These are phyloP conservation scores for Sphaerophoria rueppellii DNA, from an alignment of 2,888 invertebrate genomes.

Conservation along the genomic window DNA sequence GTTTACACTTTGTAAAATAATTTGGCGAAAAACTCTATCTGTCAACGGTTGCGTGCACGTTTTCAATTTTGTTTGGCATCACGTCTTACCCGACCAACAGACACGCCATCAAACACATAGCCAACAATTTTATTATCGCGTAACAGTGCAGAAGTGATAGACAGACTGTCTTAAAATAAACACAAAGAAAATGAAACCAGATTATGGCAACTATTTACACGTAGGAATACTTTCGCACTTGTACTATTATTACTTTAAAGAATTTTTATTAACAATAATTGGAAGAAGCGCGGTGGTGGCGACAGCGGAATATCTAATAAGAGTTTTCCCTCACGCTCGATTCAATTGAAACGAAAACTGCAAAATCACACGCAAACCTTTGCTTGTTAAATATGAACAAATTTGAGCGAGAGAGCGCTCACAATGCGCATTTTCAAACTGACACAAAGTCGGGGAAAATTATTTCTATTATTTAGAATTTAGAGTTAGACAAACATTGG, in stretches of 20 bases:
- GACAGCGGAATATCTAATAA: conserved; percentile 7
- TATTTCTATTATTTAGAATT: conserved; percentile 20
- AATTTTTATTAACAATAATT: conserved; percentile 56
- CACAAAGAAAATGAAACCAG: conserved; percentile 33
- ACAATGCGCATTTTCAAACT: conserved; percentile 57
- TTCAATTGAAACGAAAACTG: conserved; percentile 36
- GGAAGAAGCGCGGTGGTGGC: background rate
- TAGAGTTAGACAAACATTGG: conserved; percentile 9
- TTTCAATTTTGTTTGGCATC: conserved; percentile 25
- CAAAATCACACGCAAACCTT: conserved; percentile 59
- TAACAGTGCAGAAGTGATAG: conserved; percentile 30
- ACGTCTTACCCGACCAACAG: conserved; percentile 17
- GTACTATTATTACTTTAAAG: conserved; percentile 49
- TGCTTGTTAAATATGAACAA: conserved; percentile 34
- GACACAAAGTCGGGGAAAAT: conserved; percentile 38
- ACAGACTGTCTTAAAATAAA: conserved; percentile 43
- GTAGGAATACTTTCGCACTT: conserved; percentile 27
- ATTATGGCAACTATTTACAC: conserved; percentile 10
- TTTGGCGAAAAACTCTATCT: conserved; percentile 30
- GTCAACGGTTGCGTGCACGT: conserved; percentile 49
- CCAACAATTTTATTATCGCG: conserved; percentile 55
- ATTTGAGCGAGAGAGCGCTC: conserved; percentile 34
- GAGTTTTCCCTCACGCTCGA: conserved; percentile 37
- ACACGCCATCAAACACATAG: conserved; percentile 31
- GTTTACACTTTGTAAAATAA: background rate